Evolutionary conservation across 1,140 invertebrate genomes (phyloP).

Genomic region (Drosophila sucinea): DNA sequence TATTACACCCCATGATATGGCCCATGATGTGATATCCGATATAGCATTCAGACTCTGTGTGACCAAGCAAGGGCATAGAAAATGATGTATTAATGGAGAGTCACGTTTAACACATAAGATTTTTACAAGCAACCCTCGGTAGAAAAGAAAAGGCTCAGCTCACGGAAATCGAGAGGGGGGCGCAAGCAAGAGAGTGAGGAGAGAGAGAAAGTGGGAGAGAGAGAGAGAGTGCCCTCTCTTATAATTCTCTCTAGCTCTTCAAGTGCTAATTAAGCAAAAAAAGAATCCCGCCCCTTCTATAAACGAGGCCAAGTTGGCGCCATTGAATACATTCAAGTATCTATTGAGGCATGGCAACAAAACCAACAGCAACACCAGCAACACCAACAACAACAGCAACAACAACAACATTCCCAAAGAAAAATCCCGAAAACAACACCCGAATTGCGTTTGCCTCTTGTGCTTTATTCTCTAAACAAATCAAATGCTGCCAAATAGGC

Average conservation of each 20-base stretch:
- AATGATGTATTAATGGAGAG: constrained; percentile 79
- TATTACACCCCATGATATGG: constrained; percentile 67
- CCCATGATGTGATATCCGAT: constrained; percentile 56
- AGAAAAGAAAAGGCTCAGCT: constrained; percentile 40
- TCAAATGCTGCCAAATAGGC: constrained; percentile 73
- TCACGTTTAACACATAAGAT: constrained; percentile 71
- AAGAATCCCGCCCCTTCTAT: constrained; percentile 53
- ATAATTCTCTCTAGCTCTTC: constrained; percentile 43
- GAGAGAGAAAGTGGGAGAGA: constrained; percentile 30
- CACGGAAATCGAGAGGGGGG: background rate
- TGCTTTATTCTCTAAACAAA: constrained; percentile 79
- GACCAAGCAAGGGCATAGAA: constrained; percentile 9
- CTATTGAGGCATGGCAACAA: constrained; percentile 30
- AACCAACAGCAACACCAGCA: constrained; percentile 29
- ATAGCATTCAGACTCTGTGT: constrained; percentile 29
- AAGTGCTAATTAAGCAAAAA: constrained; percentile 76
- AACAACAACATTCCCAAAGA: constrained; percentile 12
- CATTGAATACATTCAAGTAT: constrained; percentile 41
- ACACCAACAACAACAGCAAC: constrained; percentile 3
- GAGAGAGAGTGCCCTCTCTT: constrained; percentile 24
- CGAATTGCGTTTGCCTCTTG: constrained; percentile 33
- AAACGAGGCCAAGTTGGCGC: constrained; percentile 79
- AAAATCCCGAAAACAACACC: background rate
- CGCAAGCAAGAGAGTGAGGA: background rate
- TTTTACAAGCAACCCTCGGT: constrained; percentile 75